A percentile compares a stretch with the other conserved stretches of the same genome.
Evolutionary conservation across 2,113 vertebrate species (phyloP).

Genomic region (Podarcis raffonei): DNA sequence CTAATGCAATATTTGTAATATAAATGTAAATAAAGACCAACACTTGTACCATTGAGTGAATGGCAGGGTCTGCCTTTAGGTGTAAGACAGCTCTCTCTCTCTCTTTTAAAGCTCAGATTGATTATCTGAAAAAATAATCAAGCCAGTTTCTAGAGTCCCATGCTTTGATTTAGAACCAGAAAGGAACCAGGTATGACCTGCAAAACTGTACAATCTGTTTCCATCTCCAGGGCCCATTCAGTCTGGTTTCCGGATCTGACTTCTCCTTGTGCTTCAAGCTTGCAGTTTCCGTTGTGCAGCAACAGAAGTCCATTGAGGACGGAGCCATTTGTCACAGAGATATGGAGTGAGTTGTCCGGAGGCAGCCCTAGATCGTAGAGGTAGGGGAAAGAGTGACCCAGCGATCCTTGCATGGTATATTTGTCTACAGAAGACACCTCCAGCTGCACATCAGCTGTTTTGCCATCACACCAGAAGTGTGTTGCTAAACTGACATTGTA

Average conservation of each 20-base stretch:
- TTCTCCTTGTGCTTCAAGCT: constrained; percentile 67
- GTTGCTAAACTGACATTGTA: constrained; percentile 64
- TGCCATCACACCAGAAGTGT: constrained; percentile 69
- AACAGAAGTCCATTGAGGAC: constrained; percentile 60
- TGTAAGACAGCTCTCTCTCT: too few species aligned
- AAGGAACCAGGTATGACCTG: constrained; percentile 47
- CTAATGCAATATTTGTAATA: too few species aligned
- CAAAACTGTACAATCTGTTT: constrained; percentile 72
- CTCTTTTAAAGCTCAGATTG: too few species aligned
- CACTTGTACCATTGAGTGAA: too few species aligned
- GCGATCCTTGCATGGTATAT: constrained; percentile 61
- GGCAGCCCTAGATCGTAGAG: constrained; percentile 75
- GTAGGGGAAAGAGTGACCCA: constrained; percentile 74
- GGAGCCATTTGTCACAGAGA: constrained; percentile 53
- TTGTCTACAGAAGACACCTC: constrained; percentile 65
- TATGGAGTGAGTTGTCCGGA: constrained; percentile 57
- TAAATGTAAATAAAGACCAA: too few species aligned
- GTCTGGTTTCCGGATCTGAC: constrained; percentile 39
- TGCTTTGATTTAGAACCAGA: background rate
- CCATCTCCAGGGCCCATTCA: constrained; percentile 73
- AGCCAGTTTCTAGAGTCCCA: background rate
- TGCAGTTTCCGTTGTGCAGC: constrained; percentile 76
- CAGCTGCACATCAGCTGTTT: constrained; percentile 69
- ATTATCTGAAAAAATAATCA: too few species aligned
- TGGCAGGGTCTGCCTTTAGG: too few species aligned